These are phyloP conservation scores for Terrapene triunguis DNA, from an alignment of 2,113 vertebrate species.

Conservation along the genomic window DNA sequence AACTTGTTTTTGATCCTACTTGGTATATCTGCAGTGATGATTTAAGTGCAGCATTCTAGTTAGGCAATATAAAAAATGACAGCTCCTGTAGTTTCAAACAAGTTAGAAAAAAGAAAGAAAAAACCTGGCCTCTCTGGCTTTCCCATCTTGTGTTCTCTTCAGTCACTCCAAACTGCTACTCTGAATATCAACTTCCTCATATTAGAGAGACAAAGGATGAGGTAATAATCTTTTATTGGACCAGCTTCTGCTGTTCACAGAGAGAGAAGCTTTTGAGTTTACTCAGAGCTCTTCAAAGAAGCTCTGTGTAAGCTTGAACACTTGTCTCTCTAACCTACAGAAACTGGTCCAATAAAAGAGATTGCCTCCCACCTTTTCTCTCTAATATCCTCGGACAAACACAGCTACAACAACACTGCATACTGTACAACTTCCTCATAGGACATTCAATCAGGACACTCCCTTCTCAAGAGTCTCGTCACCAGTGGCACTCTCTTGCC, in stretches of 20 bases:
- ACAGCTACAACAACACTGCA: too few relatives aligned
- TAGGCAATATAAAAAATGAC: background rate
- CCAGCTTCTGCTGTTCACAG: background rate
- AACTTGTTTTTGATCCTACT: background rate
- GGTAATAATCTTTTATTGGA: background rate
- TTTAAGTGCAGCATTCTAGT: background rate
- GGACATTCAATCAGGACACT: background rate
- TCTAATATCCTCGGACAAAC: too few relatives aligned
- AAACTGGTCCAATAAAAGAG: too few relatives aligned
- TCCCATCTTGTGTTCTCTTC: background rate
- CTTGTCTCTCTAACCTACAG: too few relatives aligned
- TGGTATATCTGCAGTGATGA: background rate
- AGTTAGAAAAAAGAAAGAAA: background rate
- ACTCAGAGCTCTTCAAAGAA: too few relatives aligned
- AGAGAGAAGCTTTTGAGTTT: too few relatives aligned
- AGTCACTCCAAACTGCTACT: background rate
- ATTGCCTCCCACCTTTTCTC: too few relatives aligned
- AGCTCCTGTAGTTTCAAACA: background rate
- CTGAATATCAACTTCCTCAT: background rate
- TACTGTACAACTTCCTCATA: background rate
- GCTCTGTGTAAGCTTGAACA: too few relatives aligned
- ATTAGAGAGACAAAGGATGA: background rate
- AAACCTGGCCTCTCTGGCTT: rapidly evolving
- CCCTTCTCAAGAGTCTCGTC: background rate
- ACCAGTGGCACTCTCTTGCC: background rate